These are phyloP conservation scores for Vulpes lagopus DNA, from an alignment of 2,113 vertebrate genomes.

Conservation along the genomic window DNA sequence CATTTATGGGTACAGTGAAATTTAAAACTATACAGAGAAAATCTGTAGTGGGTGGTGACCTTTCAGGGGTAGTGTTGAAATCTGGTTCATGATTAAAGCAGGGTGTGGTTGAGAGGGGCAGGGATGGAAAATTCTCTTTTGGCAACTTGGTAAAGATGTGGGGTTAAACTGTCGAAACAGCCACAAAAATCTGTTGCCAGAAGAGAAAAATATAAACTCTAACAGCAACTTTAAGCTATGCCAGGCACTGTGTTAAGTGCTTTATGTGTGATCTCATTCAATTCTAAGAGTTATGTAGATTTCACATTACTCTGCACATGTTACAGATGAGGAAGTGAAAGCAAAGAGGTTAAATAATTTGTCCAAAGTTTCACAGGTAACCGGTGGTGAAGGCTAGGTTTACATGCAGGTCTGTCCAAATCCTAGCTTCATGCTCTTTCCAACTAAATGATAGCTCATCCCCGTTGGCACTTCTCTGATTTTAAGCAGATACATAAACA, in stretches of 20 bases:
- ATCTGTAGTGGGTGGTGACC: slow-evolving; percentile 61
- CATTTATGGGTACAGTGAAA: slow-evolving; percentile 51
- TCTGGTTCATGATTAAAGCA: slow-evolving; percentile 76
- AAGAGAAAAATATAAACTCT: slow-evolving; percentile 58
- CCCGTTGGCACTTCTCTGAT: background rate
- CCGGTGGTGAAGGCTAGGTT: background rate
- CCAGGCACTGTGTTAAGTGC: background rate
- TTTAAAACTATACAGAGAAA: slow-evolving; percentile 51
- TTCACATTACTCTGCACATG: background rate
- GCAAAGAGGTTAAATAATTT: background rate
- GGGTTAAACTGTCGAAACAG: slow-evolving; percentile 64
- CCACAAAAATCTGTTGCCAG: slow-evolving; percentile 63
- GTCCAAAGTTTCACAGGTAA: background rate
- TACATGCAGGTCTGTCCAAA: background rate
- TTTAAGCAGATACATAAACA: background rate
- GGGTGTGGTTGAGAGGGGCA: slow-evolving; percentile 71
- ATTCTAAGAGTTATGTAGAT: background rate
- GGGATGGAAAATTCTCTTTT: slow-evolving; percentile 77
- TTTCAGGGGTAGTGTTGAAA: slow-evolving; percentile 76
- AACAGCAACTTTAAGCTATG: slow-evolving; percentile 3
- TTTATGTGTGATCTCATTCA: slow-evolving; percentile 17
- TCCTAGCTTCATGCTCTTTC: background rate
- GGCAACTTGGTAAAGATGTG: slow-evolving; percentile 65
- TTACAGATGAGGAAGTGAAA: background rate
- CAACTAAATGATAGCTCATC: background rate